Percentiles rank a stretch among this genome's conserved stretches.
phyloP scores from a whole-genome alignment of 1,140 invertebrate species.

The Mesaphorura yosii region DNA sequence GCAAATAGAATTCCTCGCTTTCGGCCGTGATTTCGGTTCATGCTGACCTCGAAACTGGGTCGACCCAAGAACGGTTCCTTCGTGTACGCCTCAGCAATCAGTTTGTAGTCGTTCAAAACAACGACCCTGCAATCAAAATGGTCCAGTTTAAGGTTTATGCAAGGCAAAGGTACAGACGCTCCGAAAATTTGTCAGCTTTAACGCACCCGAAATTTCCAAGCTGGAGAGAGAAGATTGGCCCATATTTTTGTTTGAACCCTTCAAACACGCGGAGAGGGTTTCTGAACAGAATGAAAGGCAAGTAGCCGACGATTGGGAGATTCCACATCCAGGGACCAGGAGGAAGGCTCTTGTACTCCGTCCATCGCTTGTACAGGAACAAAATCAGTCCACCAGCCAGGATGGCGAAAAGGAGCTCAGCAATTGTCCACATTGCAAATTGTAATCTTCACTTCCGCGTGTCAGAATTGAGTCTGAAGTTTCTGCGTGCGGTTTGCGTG shows the following conservation, averaged over 20 bases:
- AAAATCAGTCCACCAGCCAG: too few species aligned
- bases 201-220: slow-evolving; percentile 25
- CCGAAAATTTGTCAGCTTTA: not conserved
- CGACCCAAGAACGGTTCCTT: slow-evolving; percentile 26
- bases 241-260: slow-evolving; percentile 24
- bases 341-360: too few species aligned
- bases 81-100: slow-evolving; percentile 26
- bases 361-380: too few species aligned
- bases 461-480: too few species aligned
- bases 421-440: too few species aligned
- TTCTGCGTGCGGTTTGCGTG: too few species aligned
- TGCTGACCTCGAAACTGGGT: slow-evolving; percentile 24
- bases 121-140: slow-evolving; percentile 14
- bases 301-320: slow-evolving; percentile 5
- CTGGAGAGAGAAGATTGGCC: slow-evolving; percentile 27
- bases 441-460: too few species aligned
- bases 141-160: not conserved
- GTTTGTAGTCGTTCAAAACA: slow-evolving; percentile 29
- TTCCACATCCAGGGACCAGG: too few species aligned
- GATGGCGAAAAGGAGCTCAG: too few species aligned
- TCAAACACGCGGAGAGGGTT: slow-evolving; percentile 22
- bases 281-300: slow-evolving; percentile 23
- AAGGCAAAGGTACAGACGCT: slow-evolving; percentile 1
- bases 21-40: slow-evolving; percentile 28
- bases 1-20: slow-evolving; percentile 43